These are phyloP conservation scores for Geopemphigus sp. DNA, from an alignment of 1,140 invertebrate species.

Conservation along the genomic window DNA sequence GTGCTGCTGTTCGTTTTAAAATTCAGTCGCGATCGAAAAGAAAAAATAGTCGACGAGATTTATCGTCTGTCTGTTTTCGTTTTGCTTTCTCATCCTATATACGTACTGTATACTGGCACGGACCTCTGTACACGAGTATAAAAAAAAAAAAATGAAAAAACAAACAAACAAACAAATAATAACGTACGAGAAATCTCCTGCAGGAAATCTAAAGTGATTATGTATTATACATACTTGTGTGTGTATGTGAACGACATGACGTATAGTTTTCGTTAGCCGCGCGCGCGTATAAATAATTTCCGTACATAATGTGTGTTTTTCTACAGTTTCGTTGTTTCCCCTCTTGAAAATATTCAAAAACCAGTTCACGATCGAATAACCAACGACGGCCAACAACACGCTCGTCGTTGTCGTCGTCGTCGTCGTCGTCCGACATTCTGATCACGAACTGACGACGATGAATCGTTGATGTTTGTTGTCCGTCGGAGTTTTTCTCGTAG, in stretches of 20 bases:
- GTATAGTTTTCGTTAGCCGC: not conserved
- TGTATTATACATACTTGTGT: not conserved
- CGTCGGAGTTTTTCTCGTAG: not conserved
- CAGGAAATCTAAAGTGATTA: constrained; percentile 22
- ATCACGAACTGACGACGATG: constrained; percentile 48
- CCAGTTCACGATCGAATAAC: constrained; percentile 44
- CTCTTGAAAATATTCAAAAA: constrained; percentile 32
- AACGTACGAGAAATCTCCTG: constrained; percentile 31
- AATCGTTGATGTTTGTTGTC: constrained; percentile 37
- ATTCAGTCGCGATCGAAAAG: not conserved
- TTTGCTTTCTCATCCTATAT: not conserved
- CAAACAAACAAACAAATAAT: not conserved
- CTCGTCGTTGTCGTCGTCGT: too few relatives aligned
- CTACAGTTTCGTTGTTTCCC: constrained; percentile 6
- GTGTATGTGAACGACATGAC: not conserved
- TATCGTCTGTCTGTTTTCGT: constrained; percentile 2
- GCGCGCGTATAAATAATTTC: constrained; percentile 38
- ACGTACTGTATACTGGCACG: too few relatives aligned
- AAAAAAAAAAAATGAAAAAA: too few relatives aligned
- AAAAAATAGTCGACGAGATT: constrained; percentile 12
- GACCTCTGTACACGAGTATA: too few relatives aligned
- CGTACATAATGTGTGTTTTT: not conserved
- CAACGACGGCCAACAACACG: not conserved
- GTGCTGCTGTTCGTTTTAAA: not conserved
- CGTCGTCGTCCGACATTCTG: constrained; percentile 42